Conservation (phyloP, 2,113 vertebrate genomes). For the Myrmecophaga tridactyla region DNA sequence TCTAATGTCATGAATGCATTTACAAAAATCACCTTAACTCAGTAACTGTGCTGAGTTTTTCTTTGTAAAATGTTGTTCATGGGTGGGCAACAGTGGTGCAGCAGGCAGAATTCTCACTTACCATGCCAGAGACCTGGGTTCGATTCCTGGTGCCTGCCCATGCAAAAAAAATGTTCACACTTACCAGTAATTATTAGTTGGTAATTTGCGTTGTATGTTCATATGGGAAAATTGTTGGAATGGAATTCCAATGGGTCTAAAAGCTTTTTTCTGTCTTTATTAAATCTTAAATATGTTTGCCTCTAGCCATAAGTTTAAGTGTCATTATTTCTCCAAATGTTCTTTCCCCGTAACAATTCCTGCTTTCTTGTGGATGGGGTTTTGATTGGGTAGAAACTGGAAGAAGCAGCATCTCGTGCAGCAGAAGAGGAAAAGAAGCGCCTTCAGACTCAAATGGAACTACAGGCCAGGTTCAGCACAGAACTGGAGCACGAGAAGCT, state of each 20-base stretch:
- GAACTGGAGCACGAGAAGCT: slow-evolving; percentile 96
- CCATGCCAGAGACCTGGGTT: no score
- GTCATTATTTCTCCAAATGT: neutral
- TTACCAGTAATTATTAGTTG: neutral
- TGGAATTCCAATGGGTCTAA: neutral
- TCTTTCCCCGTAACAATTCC: neutral
- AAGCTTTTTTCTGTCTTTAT: neutral
- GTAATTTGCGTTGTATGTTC: neutral
- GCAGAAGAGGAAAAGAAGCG: slow-evolving; percentile 92
- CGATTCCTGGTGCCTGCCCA: no score
- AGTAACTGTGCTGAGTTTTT: neutral
- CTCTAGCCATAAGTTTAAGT: neutral
- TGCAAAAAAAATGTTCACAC: no score
- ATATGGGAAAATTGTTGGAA: neutral
- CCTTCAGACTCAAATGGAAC: slow-evolving; percentile 93
- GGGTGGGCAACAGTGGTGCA: no score
- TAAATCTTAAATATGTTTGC: neutral
- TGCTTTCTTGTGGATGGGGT: neutral
- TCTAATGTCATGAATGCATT: neutral
- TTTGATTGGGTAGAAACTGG: slow-evolving; percentile 88
- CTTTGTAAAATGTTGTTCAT: neutral
- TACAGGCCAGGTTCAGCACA: slow-evolving; percentile 92
- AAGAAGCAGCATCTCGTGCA: slow-evolving; percentile 91
- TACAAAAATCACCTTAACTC: neutral
- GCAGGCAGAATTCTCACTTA: no score